These are phyloP conservation scores for Abscondita cerata DNA, from an alignment of 2,888 invertebrate species.

Conservation along the genomic window DNA sequence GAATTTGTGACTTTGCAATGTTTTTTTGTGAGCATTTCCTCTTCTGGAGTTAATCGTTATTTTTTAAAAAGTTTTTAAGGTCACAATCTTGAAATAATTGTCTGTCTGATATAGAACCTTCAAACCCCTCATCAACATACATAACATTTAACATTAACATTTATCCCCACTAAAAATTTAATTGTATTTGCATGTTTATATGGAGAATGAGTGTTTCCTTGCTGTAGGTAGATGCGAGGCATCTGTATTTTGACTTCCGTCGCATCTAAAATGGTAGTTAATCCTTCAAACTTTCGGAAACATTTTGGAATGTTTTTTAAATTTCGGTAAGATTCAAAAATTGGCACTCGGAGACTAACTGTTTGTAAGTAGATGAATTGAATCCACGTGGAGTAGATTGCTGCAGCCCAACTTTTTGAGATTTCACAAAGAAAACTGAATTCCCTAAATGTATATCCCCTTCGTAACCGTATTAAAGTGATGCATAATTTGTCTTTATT, in stretches of 20 bases:
- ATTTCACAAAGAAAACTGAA: too few relatives aligned
- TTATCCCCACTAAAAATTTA: constrained; percentile 8
- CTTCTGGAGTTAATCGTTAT: constrained; percentile 3
- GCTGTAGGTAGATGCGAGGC: constrained; percentile 5
- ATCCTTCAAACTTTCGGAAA: background rate
- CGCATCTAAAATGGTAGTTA: constrained; percentile 1
- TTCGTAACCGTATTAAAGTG: too few relatives aligned
- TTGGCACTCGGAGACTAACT: background rate
- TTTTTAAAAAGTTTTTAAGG: background rate
- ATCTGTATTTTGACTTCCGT: constrained; percentile 10
- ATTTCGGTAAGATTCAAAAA: background rate
- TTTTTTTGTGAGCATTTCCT: constrained; percentile 18
- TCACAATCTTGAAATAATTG: background rate
- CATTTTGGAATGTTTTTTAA: background rate
- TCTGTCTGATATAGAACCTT: constrained; percentile 9
- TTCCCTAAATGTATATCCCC: too few relatives aligned
- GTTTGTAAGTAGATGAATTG: constrained; percentile 4
- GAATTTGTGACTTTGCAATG: constrained; percentile 10
- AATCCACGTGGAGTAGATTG: constrained; percentile 1
- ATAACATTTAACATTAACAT: background rate
- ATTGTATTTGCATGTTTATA: constrained; percentile 9
- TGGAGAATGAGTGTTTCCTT: constrained; percentile 1
- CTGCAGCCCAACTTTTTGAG: too few relatives aligned
- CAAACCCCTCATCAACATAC: constrained; percentile 8
- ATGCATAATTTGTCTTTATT: too few relatives aligned